Evolutionary conservation across 2,888 invertebrate genomes (phyloP).

Genomic region (Spisula subtruncata): DNA sequence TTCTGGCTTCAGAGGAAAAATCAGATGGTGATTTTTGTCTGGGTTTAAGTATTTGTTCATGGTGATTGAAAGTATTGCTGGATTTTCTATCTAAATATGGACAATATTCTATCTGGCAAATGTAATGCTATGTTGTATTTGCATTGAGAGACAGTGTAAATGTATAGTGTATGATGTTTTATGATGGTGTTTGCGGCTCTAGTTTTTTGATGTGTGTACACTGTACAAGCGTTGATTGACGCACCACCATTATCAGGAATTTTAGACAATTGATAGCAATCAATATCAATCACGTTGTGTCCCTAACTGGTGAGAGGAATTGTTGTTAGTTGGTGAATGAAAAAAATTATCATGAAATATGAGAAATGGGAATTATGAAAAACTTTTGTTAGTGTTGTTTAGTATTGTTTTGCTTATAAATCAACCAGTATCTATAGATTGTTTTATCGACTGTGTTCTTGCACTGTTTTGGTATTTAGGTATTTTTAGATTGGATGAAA

Average conservation of each 20-base stretch:
- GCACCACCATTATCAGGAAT: neutral
- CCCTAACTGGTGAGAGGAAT: neutral
- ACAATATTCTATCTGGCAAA: neutral
- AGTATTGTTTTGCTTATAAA: slow-evolving; percentile 1
- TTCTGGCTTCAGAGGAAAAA: no score
- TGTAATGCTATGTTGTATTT: neutral
- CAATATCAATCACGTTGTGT: neutral
- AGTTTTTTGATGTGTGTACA: neutral
- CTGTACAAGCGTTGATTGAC: neutral
- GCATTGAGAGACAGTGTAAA: slow-evolving; percentile 8
- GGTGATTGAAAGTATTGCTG: neutral
- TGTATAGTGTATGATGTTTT: neutral
- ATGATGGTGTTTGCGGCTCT: neutral
- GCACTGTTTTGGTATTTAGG: neutral
- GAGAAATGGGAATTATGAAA: neutral
- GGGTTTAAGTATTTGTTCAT: slow-evolving; percentile 11
- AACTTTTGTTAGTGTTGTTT: neutral
- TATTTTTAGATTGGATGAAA: neutral
- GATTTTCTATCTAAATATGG: slow-evolving; percentile 3
- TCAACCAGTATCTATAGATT: slow-evolving; percentile 4
- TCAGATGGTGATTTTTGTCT: neutral
- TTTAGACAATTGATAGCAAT: neutral
- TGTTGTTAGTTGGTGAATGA: neutral
- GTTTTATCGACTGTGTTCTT: slow-evolving; percentile 19
- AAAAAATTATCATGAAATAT: neutral